Percentiles rank a stretch among this genome's conserved stretches.
Evolutionary conservation across 2,113 vertebrate species (phyloP).

Genomic region (Pseudonaja textilis): DNA sequence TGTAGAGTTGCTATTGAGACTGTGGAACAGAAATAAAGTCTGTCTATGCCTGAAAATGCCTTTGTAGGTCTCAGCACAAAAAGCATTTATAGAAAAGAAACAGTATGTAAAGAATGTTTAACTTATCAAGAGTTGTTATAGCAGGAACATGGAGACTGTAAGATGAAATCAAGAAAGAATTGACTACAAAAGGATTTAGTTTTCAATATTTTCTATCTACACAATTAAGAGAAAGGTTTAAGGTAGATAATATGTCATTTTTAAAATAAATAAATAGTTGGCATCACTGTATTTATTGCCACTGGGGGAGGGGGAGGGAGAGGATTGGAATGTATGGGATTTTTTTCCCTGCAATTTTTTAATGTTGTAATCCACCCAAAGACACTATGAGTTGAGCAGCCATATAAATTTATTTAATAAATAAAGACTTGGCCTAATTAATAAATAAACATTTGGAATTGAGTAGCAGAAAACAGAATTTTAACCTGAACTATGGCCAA

Average conservation of each 20-base stretch:
- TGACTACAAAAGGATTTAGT: neutral
- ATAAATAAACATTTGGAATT: neutral
- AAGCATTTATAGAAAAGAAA: neutral
- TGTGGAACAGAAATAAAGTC: neutral
- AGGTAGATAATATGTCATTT: neutral
- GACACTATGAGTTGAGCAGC: neutral
- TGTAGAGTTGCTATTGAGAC: neutral
- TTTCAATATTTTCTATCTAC: neutral
- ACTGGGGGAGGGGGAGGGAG: no score
- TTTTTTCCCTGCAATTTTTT: neutral
- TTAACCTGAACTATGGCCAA: neutral
- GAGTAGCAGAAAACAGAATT: neutral
- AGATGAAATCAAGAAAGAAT: neutral
- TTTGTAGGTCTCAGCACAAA: neutral
- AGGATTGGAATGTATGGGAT: neutral
- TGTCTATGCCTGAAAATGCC: neutral
- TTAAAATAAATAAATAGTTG: neutral
- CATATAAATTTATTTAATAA: neutral
- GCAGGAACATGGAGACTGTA: neutral
- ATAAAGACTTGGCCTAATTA: neutral
- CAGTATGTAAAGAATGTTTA: neutral
- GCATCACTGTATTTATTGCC: neutral
- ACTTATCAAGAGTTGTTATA: neutral
- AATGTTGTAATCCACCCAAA: neutral
- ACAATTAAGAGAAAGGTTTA: neutral